A percentile compares a stretch with the other conserved stretches of the same genome.
Evolutionary conservation across 35 echinoderm and acorn worm species (phyloP).

Genomic region (Lytechinus variegatus): DNA sequence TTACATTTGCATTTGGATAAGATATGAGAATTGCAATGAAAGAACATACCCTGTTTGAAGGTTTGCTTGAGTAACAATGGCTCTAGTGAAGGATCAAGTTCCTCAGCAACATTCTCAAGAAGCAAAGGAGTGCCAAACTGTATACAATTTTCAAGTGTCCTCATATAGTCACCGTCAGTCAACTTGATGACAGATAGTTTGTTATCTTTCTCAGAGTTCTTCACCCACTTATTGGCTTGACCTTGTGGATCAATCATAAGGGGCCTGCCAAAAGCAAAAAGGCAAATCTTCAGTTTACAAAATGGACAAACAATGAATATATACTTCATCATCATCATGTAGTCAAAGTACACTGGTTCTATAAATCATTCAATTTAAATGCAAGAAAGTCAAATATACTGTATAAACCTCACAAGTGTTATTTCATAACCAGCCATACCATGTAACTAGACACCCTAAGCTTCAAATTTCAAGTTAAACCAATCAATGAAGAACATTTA

Average conservation of each 20-base stretch:
- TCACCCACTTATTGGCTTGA: conserved; percentile 99
- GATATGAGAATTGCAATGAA: not conserved
- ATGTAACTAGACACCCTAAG: too few relatives aligned
- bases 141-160: conserved; percentile 97
- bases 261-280: conserved; percentile 68
- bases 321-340: not conserved
- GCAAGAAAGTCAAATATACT: not conserved
- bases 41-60: conserved; percentile 96
- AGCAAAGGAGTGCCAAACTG: conserved; percentile 94
- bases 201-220: conserved; percentile 99
- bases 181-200: conserved; percentile 96
- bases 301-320: not conserved
- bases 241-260: conserved; percentile 99
- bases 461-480: too few relatives aligned
- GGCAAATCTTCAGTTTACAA: not conserved
- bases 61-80: conserved; percentile 97
- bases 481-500: too few relatives aligned
- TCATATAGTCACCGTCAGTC: conserved; percentile 98
- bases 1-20: not conserved
- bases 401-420: too few relatives aligned
- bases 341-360: not conserved
- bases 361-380: not conserved
- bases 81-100: conserved; percentile 94
- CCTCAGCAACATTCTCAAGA: conserved; percentile 98
- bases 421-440: too few relatives aligned